Base-by-base conservation (phyloP, 2,888 invertebrate genomes). In the Muscina levida region DNA sequence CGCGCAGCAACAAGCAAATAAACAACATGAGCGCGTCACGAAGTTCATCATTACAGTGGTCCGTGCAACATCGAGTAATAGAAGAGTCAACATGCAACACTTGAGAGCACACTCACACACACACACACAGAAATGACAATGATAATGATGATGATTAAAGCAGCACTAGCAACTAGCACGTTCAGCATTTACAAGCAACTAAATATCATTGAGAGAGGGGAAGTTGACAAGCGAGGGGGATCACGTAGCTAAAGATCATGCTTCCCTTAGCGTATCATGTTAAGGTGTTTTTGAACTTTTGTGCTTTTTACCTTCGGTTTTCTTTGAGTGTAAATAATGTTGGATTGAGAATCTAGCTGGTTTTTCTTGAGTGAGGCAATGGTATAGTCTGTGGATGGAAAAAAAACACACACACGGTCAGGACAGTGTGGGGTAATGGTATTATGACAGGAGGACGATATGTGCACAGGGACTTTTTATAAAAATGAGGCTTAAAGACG, bases 231-330 rank as follows among this genome's bases (percentile, higher is more conserved):
- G n/a, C n/a, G 3, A 11, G 4, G 44, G 4, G 44, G 44, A 11
- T n/a, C 44, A n/a, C n/a, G 1, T 2, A 48, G 17, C 15, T 17
- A 15, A 59, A 10, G 59, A 59, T 59, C 59, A 59, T 59, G 62
- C 62, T 62, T 62, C 62, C 62, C 62, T 31, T 72, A 66, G 53
- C 59, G 65, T 66, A 59, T 59, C 72, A 51, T 72, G 57, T 67
- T 72, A 59, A 67, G 57, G 48, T 73, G 68, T 74, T 73, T 51
- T 66, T 74, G 70, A 70, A 66, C 65, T 59, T 78, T 71, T 53
- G 11, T 67, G 19, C n/a, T 48, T 15, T 48, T 19, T 19, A 48
- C 31, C 19, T 68, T 53, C 24, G 2, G 19, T 57, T 11, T 74
- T 66, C 75, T 46, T 62, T 19, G 53, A 75, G 71, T 72, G 71